Conservation (phyloP, 2,797 vertebrate genomes). For the Coracias cyanogaster region DNA sequence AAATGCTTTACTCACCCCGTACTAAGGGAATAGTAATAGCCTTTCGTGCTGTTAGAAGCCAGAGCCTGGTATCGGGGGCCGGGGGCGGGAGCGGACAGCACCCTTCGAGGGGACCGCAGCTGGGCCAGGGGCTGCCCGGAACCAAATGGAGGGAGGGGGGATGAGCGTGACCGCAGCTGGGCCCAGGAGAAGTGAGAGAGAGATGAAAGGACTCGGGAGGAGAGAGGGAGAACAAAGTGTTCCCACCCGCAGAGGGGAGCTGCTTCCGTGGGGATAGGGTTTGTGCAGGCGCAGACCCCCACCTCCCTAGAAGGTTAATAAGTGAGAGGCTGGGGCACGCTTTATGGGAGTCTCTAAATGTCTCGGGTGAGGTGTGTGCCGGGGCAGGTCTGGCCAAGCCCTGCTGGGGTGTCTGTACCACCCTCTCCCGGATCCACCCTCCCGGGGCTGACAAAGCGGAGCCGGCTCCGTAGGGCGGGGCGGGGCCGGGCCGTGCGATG, state of each 20-base stretch:
- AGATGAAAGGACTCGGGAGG: background rate
- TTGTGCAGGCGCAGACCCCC: rapidly evolving
- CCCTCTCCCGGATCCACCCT: no score
- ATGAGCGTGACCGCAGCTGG: background rate
- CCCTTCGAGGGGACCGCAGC: no score
- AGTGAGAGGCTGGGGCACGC: background rate
- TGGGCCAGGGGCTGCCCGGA: background rate
- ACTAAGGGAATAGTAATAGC: background rate
- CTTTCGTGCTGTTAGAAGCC: background rate
- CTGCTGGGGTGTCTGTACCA: no score
- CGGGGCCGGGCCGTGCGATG: rapidly evolving
- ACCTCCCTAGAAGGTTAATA: rapidly evolving
- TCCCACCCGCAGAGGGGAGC: background rate
- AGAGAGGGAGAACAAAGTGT: background rate
- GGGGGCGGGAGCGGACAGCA: rapidly evolving
- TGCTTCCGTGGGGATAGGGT: background rate
- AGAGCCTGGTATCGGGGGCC: rapidly evolving
- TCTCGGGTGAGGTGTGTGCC: background rate
- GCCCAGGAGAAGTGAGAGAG: background rate
- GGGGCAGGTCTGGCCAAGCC: background rate
- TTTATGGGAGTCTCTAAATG: rapidly evolving
- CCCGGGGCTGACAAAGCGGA: background rate
- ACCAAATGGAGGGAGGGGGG: background rate
- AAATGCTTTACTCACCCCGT: background rate
- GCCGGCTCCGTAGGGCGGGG: background rate